A percentile compares a stretch with the other conserved stretches of the same genome.
phyloP scores from a whole-genome alignment of 2,797 vertebrate genomes.

The Microhierax caerulescens region DNA sequence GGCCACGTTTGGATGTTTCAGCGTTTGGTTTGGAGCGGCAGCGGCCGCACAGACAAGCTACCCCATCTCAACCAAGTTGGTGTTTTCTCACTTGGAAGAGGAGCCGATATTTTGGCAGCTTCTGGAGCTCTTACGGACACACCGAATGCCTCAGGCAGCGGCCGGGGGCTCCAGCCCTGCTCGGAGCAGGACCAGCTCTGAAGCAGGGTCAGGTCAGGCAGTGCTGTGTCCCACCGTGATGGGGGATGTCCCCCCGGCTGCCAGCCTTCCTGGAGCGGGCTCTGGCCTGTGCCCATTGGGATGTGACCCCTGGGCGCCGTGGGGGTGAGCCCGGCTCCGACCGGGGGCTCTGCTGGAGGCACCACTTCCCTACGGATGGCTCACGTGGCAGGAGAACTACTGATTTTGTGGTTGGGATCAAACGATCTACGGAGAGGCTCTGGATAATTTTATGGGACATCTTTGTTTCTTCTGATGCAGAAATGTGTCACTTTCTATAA shows the following conservation, averaged over 20 bases:
- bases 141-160: background rate
- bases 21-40: background rate
- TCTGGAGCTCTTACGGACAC: fast-evolving
- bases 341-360: background rate
- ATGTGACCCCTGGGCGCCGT: background rate
- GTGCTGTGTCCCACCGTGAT: background rate
- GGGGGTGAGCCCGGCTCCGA: background rate
- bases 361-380: background rate
- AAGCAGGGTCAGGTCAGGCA: too few species aligned
- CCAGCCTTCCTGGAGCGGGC: background rate
- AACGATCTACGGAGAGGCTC: background rate
- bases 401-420: background rate
- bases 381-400: fast-evolving
- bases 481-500: background rate
- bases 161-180: background rate
- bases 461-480: background rate
- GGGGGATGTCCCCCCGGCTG: too few species aligned
- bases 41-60: background rate
- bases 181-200: background rate
- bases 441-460: background rate
- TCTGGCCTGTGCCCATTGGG: background rate
- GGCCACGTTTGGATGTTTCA: background rate
- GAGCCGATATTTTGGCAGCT: background rate
- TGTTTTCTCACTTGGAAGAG: background rate
- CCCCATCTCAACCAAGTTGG: background rate